These are phyloP conservation scores for Ormyrus thymus DNA, from an alignment of 2,888 invertebrate genomes.

Conservation along the genomic window DNA sequence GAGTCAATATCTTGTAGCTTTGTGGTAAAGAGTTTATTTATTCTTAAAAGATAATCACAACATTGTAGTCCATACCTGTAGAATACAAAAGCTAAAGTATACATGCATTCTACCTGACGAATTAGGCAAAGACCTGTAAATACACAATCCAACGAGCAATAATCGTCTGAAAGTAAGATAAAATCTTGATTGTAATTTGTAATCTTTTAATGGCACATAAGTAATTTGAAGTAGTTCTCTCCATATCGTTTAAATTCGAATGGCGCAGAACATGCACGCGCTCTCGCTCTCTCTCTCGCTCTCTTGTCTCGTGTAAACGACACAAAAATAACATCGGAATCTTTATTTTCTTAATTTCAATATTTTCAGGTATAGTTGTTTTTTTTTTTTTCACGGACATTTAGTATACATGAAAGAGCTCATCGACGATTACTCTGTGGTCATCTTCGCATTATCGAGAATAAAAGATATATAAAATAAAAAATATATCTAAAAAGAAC, in stretches of 20 bases:
- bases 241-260: conserved; percentile 43
- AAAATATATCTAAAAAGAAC: conserved; percentile 61
- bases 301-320: conserved; percentile 47
- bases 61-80: conserved; percentile 64
- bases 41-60: conserved; percentile 68
- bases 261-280: conserved; percentile 25
- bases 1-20: conserved; percentile 22
- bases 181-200: conserved; percentile 64
- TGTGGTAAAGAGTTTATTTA: conserved; percentile 66
- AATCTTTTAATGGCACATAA: conserved; percentile 72
- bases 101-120: conserved; percentile 57
- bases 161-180: conserved; percentile 56
- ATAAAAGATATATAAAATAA: conserved; percentile 60
- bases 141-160: conserved; percentile 57
- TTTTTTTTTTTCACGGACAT: no score
- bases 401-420: no score
- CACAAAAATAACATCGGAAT: conserved; percentile 55
- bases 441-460: conserved; percentile 46
- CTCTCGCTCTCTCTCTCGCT: not conserved
- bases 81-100: conserved; percentile 66
- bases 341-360: conserved; percentile 33
- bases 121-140: conserved; percentile 52
- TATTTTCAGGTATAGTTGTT: conserved; percentile 15
- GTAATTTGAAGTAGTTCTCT: conserved; percentile 63
- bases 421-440: not conserved